A percentile compares a stretch with the other conserved stretches of the same genome.
Conservation (phyloP, 2,113 vertebrate genomes). For the Myiozetetes cayanensis region DNA sequence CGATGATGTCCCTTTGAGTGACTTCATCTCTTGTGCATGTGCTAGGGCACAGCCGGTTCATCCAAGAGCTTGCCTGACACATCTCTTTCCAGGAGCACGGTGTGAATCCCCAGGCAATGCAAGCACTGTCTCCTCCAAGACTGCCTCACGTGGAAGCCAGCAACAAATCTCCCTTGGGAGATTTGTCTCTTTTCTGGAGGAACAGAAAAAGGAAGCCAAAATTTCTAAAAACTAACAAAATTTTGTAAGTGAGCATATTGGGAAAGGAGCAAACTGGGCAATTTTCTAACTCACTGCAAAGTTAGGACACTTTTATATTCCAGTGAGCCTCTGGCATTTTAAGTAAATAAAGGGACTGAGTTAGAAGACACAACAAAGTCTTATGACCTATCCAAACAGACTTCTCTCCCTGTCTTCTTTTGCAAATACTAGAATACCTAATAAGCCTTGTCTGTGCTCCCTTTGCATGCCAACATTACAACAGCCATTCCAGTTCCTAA, state of each 20-base stretch:
- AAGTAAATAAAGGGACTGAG: neutral
- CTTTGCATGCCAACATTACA: neutral
- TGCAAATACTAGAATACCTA: neutral
- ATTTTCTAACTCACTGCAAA: neutral
- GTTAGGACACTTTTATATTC: neutral
- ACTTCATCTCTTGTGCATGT: neutral
- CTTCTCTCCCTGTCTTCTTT: neutral
- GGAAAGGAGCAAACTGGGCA: neutral
- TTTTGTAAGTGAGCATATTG: neutral
- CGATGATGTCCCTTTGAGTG: neutral
- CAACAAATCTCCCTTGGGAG: neutral
- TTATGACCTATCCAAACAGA: neutral
- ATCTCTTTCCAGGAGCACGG: neutral
- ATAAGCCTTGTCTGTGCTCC: neutral
- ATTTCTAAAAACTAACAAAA: neutral
- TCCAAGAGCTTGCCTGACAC: neutral
- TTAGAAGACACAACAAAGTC: neutral
- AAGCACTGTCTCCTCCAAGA: neutral
- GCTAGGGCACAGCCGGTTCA: neutral
- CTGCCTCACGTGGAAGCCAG: neutral
- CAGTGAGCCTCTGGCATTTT: neutral
- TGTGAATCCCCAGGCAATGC: neutral
- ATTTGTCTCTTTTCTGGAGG: neutral
- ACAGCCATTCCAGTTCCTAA: neutral
- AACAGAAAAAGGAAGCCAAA: neutral